Percentiles rank a stretch among this genome's conserved stretches.
Evolutionary conservation across 2,888 invertebrate species (phyloP).

Genomic region (Eilema caniola): DNA sequence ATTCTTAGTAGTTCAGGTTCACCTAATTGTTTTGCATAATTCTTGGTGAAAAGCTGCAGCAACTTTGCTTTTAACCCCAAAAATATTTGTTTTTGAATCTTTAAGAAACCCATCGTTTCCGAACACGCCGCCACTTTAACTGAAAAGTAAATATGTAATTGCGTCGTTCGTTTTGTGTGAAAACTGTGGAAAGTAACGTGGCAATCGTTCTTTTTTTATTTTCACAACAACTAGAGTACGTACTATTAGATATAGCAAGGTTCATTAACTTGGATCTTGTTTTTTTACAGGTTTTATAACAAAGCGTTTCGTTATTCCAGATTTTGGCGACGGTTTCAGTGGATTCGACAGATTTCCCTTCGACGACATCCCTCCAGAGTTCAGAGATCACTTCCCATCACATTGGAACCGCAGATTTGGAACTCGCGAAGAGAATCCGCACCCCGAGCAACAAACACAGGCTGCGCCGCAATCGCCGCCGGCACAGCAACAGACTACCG

Average conservation of each 20-base stretch:
- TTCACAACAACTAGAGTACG: neutral
- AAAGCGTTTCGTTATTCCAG: conserved; percentile 74
- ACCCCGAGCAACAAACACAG: conserved; percentile 50
- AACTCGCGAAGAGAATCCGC: conserved; percentile 67
- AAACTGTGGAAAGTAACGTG: neutral
- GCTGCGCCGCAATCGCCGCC: conserved; percentile 55
- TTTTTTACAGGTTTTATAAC: conserved; percentile 60
- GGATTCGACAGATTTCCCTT: conserved; percentile 86
- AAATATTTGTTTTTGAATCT: neutral
- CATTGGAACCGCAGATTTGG: conserved; percentile 79
- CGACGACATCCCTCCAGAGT: conserved; percentile 84
- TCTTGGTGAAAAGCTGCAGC: too few relatives aligned
- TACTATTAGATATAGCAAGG: conserved; percentile 19
- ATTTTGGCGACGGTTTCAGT: conserved; percentile 80
- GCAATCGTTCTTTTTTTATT: too few relatives aligned
- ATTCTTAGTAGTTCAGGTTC: too few relatives aligned
- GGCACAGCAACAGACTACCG: conserved; percentile 69
- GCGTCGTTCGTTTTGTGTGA: neutral
- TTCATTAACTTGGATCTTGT: conserved; percentile 35
- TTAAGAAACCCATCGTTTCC: neutral
- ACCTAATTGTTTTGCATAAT: too few relatives aligned
- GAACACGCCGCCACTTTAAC: neutral
- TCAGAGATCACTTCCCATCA: conserved; percentile 81
- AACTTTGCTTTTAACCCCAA: too few relatives aligned
- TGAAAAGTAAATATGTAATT: neutral